A percentile compares a stretch with the other conserved stretches of the same genome.
phyloP scores from a whole-genome alignment of 2,888 invertebrate species.

The Drosophila nr. medialis region DNA sequence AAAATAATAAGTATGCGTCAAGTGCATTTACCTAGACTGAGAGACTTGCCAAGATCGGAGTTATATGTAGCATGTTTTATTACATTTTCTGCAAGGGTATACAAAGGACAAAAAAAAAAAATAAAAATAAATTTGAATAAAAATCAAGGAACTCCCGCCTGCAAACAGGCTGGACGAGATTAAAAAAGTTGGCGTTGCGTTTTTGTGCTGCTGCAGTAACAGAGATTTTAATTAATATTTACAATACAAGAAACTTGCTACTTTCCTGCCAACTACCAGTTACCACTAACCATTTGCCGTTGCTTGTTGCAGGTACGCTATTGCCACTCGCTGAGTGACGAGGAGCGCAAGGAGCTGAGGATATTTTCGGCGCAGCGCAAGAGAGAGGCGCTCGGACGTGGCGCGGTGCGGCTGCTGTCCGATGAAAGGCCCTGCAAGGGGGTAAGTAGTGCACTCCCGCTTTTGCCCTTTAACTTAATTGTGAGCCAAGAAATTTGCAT shows the following conservation, averaged over 20 bases:
- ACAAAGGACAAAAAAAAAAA: background rate
- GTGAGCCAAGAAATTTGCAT: slow-evolving; percentile 71
- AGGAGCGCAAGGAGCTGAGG: slow-evolving; percentile 96
- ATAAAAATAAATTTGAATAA: slow-evolving; percentile 44
- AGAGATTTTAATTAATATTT: slow-evolving; percentile 81
- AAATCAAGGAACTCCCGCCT: slow-evolving; percentile 42
- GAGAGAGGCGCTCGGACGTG: slow-evolving; percentile 96
- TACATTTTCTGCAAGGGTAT: background rate
- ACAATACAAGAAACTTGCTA: slow-evolving; percentile 53
- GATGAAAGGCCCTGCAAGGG: slow-evolving; percentile 90
- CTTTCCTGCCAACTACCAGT: slow-evolving; percentile 4
- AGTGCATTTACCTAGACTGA: background rate
- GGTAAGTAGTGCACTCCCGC: slow-evolving; percentile 86
- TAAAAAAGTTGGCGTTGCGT: slow-evolving; percentile 73
- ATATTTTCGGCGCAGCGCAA: slow-evolving; percentile 97
- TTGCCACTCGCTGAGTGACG: slow-evolving; percentile 96
- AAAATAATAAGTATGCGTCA: background rate
- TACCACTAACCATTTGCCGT: slow-evolving; percentile 13
- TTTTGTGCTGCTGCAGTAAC: slow-evolving; percentile 40
- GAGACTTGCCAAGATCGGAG: background rate
- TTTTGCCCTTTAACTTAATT: slow-evolving; percentile 50
- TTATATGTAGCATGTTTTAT: background rate
- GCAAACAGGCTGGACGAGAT: slow-evolving; percentile 54
- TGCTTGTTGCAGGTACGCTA: slow-evolving; percentile 90
- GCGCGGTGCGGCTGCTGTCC: slow-evolving; percentile 93